Conservation (phyloP, 2,113 vertebrate species). For the Labrus mixtus region DNA sequence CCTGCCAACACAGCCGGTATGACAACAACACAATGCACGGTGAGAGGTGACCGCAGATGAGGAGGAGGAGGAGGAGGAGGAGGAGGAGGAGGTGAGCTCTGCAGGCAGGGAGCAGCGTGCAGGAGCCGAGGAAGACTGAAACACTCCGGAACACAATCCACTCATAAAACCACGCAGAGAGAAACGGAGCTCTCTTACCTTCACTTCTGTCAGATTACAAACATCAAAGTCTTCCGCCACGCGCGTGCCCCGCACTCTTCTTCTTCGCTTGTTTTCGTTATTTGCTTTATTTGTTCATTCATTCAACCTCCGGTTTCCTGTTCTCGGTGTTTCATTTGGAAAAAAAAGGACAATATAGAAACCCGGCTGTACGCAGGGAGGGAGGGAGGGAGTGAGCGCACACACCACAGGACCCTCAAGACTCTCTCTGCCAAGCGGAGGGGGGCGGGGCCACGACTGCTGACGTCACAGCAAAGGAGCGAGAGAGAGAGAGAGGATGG, state of each 20-base stretch:
- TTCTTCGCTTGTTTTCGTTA: background rate
- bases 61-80: background rate
- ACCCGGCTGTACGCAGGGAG: constrained; percentile 60
- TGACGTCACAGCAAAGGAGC: constrained; percentile 71
- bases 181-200: constrained; percentile 75
- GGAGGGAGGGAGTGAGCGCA: constrained; percentile 72
- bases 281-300: background rate
- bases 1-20: background rate
- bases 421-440: constrained; percentile 65
- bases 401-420: constrained; percentile 71
- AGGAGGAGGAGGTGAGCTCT: constrained; percentile 11
- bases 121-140: background rate
- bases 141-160: background rate
- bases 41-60: constrained; percentile 21
- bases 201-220: constrained; percentile 59
- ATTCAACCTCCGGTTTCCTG: constrained; percentile 14
- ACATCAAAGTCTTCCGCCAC: constrained; percentile 51
- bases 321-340: constrained; percentile 6
- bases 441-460: constrained; percentile 70
- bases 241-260: background rate
- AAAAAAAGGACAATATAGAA: constrained; percentile 44
- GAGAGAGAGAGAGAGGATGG: background rate
- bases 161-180: background rate
- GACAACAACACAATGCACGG: constrained; percentile 15
- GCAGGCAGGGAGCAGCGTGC: background rate